Base-by-base conservation (phyloP, 2,113 vertebrate genomes). In the Callorhinus ursinus region DNA sequence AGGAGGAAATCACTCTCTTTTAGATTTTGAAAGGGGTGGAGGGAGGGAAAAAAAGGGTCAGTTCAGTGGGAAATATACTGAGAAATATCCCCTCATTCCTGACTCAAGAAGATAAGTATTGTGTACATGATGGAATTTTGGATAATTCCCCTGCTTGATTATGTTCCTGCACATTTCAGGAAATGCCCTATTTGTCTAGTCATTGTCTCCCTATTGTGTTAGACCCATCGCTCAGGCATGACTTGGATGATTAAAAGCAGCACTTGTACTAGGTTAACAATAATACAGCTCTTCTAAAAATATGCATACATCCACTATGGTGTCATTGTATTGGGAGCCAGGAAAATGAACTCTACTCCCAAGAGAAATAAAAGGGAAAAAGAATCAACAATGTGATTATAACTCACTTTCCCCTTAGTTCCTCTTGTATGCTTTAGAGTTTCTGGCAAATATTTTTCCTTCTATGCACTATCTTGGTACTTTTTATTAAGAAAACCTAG, bases 251-350 rank as follows among this genome's bases (percentile, higher is more conserved):
- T 98, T 97, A 98, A 98, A 97, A 86, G 90, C 93, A 72, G 46
- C 93, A 49, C 79, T 83, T 91, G 67, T 10, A 85, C 28, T 79
- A 96, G 96, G 28, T 98, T 92, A 97, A 95, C 71, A 98, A 86
- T 90, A 98, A 98, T 69, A 93, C 2, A 80, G 81, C 7, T 93
- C 91, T 95, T 97, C 97, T 98, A 98, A 99, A 98, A 98, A 98
- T 96, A 96, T 86, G 61, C 46, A 31, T 26, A 3, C 96, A 96
- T 98, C 87, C 93, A 46, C 15, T 92, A 69, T 93, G 90, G 95
- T 97, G 91, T 98, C 91, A 88, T 96, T 96, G 90, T 42, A 94
- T 5, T 5, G 55, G 55, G 61, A 97, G 93, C 93, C 97, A 98
- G 96, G 94, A 97, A 98, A 97, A 98, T 97, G 87, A 4, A 2